phyloP scores from a whole-genome alignment of 35 echinoderm and acorn worm genomes.

The Amphiura filiformis region DNA sequence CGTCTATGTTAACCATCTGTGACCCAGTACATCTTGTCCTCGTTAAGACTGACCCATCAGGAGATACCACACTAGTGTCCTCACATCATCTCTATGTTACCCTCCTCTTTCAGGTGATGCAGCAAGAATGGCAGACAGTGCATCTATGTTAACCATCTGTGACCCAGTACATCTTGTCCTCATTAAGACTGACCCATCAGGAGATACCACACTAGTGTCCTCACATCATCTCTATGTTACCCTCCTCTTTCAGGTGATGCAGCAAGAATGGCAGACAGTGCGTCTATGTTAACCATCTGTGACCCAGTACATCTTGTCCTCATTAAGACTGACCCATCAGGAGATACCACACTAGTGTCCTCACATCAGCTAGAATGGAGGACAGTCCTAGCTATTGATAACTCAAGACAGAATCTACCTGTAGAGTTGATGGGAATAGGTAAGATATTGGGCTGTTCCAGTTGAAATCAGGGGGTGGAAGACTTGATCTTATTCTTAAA shows the following conservation, averaged over 20 bases:
- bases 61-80: constrained; percentile 73
- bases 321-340: constrained; percentile 82
- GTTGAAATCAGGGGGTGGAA: too few relatives aligned
- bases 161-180: constrained; percentile 88
- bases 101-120: constrained; percentile 77
- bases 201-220: constrained; percentile 73
- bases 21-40: constrained; percentile 88
- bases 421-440: constrained; percentile 89
- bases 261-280: constrained; percentile 77
- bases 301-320: constrained; percentile 90
- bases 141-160: constrained; percentile 49
- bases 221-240: too few relatives aligned
- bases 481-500: too few relatives aligned
- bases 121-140: constrained; percentile 74
- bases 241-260: constrained; percentile 80
- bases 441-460: too few relatives aligned
- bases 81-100: too few relatives aligned
- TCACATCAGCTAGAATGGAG: constrained; percentile 87
- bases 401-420: constrained; percentile 70
- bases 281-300: constrained; percentile 64
- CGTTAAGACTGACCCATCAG: constrained; percentile 78
- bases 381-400: constrained; percentile 64
- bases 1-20: constrained; percentile 49
- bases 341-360: constrained; percentile 83
- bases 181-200: constrained; percentile 79